Percentiles rank a stretch among this genome's conserved stretches.
These are phyloP conservation scores for Laticauda colubrina DNA, from an alignment of 2,113 vertebrate species.

Conservation along the genomic window DNA sequence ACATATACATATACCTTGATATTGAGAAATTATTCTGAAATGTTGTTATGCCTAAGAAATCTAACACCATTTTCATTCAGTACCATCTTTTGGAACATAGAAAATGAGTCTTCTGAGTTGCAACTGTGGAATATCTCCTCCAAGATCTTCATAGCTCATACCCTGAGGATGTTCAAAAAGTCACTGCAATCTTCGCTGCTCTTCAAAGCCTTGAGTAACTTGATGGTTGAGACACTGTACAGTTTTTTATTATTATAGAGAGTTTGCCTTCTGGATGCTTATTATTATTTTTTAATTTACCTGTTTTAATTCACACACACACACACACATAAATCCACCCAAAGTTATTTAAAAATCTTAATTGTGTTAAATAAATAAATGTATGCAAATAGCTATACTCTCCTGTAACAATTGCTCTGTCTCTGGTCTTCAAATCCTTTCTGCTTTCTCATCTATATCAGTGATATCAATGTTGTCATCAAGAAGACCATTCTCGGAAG, in stretches of 20 bases:
- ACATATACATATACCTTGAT: not conserved
- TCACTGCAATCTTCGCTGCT: not conserved
- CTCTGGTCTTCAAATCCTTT: not conserved
- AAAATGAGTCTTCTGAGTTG: not conserved
- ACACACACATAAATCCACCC: not conserved
- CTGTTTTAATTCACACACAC: not conserved
- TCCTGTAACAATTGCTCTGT: not conserved
- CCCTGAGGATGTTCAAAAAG: not conserved
- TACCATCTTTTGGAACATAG: not conserved
- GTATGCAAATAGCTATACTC: not conserved
- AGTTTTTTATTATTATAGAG: not conserved
- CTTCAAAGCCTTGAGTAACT: not conserved
- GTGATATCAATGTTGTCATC: not conserved
- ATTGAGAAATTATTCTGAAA: not conserved
- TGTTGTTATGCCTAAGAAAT: not conserved
- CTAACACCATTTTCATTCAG: not conserved
- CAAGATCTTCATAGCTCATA: not conserved
- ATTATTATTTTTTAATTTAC: not conserved
- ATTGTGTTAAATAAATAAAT: not conserved
- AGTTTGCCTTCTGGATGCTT: not conserved
- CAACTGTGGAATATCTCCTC: not conserved
- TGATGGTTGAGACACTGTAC: not conserved
- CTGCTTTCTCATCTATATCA: not conserved
- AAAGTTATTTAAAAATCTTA: not conserved
- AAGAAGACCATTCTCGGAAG: too few species aligned